These are phyloP conservation scores for Cryptoprocta ferox DNA, from an alignment of 2,797 vertebrate genomes.

Conservation along the genomic window DNA sequence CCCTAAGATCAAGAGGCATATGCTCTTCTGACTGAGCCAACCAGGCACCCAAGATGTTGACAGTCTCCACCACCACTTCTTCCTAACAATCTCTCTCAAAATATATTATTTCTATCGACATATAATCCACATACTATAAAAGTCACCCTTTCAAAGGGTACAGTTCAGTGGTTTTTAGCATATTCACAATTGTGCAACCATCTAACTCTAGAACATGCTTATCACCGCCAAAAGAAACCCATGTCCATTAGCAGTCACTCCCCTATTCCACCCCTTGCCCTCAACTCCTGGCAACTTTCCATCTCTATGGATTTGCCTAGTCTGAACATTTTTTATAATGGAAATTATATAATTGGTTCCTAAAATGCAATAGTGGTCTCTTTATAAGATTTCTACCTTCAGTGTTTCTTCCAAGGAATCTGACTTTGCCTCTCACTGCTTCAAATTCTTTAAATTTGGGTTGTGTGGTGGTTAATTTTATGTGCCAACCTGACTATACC, in stretches of 20 bases:
- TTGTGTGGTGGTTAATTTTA: background rate
- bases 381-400: background rate
- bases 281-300: background rate
- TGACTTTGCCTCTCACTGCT: background rate
- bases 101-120: background rate
- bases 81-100: background rate
- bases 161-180: background rate
- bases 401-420: conserved; percentile 22
- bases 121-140: background rate
- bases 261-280: background rate
- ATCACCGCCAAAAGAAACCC: background rate
- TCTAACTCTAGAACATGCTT: background rate
- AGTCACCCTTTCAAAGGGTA: background rate
- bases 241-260: background rate
- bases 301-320: background rate
- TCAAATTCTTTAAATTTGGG: background rate
- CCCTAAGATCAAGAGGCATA: background rate
- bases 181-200: background rate
- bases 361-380: background rate
- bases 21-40: background rate
- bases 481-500: background rate
- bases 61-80: background rate
- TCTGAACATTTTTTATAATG: background rate
- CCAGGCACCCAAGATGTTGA: background rate
- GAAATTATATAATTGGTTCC: background rate